These are phyloP conservation scores for Dorcus parallelipipedus DNA, from an alignment of 2,888 invertebrate species.

Conservation along the genomic window DNA sequence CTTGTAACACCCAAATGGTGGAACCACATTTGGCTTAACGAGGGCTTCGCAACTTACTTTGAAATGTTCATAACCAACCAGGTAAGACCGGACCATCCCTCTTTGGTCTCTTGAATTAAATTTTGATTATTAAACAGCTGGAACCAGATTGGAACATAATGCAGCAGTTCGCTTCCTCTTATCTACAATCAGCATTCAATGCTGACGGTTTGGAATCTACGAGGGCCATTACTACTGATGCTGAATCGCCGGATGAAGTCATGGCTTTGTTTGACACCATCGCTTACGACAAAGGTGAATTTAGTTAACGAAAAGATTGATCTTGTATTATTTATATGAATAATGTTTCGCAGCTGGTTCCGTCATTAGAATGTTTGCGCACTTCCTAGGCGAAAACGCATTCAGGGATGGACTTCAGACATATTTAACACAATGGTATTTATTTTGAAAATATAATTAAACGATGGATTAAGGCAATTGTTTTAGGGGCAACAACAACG, in stretches of 20 bases:
- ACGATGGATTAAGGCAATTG: not conserved
- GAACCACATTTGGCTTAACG: slow-evolving; percentile 48
- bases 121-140: slow-evolving; percentile 20
- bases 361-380: slow-evolving; percentile 11
- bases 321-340: too few relatives aligned
- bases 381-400: slow-evolving; percentile 2
- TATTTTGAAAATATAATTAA: not conserved
- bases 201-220: slow-evolving; percentile 50
- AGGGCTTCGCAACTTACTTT: slow-evolving; percentile 56
- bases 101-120: not conserved
- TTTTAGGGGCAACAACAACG: slow-evolving; percentile 8
- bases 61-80: slow-evolving; percentile 46
- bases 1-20: slow-evolving; percentile 46
- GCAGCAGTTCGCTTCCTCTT: slow-evolving; percentile 48
- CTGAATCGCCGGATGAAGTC: slow-evolving; percentile 53
- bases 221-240: slow-evolving; percentile 55
- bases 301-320: not conserved
- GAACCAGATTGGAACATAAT: slow-evolving; percentile 46
- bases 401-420: slow-evolving; percentile 1
- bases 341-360: slow-evolving; percentile 8
- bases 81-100: slow-evolving; percentile 5
- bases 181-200: slow-evolving; percentile 41
- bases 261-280: slow-evolving; percentile 57
- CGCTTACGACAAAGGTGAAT: slow-evolving; percentile 59
- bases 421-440: slow-evolving; percentile 8